phyloP scores from a whole-genome alignment of 2,888 invertebrate genomes.

The Selenia dentaria region DNA sequence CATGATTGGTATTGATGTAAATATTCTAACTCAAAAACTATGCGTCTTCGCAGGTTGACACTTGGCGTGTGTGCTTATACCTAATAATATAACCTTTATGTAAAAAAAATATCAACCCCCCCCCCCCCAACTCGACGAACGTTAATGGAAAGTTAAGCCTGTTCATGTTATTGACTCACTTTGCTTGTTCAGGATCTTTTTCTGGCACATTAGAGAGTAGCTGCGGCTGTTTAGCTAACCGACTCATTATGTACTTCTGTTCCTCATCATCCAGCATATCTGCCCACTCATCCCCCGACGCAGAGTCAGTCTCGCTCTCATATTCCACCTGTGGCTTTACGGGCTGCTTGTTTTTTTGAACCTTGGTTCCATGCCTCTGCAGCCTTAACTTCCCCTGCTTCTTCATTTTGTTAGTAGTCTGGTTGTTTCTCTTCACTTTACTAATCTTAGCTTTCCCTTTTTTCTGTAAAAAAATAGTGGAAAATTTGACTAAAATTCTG shows the following conservation, averaged over 20 bases:
- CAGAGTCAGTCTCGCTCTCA: slow-evolving; percentile 73
- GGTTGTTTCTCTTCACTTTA: slow-evolving; percentile 82
- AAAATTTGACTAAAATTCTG: no score
- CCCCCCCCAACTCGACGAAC: no score
- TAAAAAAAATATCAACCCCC: no score
- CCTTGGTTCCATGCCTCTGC: slow-evolving; percentile 68
- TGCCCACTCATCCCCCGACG: slow-evolving; percentile 80
- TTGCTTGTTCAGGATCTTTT: slow-evolving; percentile 51
- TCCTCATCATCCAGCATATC: slow-evolving; percentile 86
- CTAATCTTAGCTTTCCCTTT: slow-evolving; percentile 81
- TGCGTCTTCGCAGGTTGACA: no score
- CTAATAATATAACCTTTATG: no score
- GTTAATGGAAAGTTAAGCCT: no score
- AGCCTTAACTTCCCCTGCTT: slow-evolving; percentile 81
- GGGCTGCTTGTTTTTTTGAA: slow-evolving; percentile 64
- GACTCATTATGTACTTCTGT: slow-evolving; percentile 75
- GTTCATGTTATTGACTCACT: slow-evolving; percentile 36
- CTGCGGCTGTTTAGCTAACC: slow-evolving; percentile 70
- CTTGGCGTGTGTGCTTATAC: no score
- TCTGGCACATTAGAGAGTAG: slow-evolving; percentile 68
- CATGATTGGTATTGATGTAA: no score
- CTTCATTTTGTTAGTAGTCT: slow-evolving; percentile 83
- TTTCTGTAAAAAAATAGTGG: slow-evolving; percentile 61
- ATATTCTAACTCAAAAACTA: no score
- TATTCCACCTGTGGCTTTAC: slow-evolving; percentile 59